Evolutionary conservation across 2,797 vertebrate species (phyloP), one percentile per base, ranked within the genome.

Genomic region (Miichthys miiuy): DNA sequence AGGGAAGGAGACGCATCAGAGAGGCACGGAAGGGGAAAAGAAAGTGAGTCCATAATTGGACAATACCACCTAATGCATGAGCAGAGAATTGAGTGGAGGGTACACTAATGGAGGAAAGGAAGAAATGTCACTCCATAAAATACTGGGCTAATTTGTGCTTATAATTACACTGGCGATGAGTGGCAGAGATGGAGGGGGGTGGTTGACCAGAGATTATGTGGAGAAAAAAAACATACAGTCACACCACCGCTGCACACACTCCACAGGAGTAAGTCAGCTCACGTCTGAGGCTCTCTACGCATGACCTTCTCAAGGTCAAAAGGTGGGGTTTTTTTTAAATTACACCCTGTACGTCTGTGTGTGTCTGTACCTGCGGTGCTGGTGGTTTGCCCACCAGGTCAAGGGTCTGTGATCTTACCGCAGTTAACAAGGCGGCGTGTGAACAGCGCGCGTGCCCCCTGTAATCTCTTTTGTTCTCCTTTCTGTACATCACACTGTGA

Each of bases 301-400:
- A 44, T 61, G 77, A 86, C 76, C 80, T 85, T 80, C 74, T 81
- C 68, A 81, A 85, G 83, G 86, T 88, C 85, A 88, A 47, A 81
- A 81, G 63, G 62, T 73, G 34, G 21, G n/a, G n/a, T n/a, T 58
- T 66, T 72, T 72, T 80, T 71, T 69, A 88, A 85, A 86, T 88
- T 62, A 80, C 68, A 79, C 30, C 69, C 30, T 52, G 68, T 72
- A 38, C 13, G 1, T 4, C 56, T 25, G 64, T 0, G 18, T 46
- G 72, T 60, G 60, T 74, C 13, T 63, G 62, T 56, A n/a, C 41
- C 61, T 58, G 57, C 14, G 16, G 62, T 0, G 62, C 44, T 41
- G 74, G 48, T 21, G 67, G 54, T 64, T 65, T 57, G 25, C 17
- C 61, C 48, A 72, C 67, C 75, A 54, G 77, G 72, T 67, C 72